Percentiles rank a stretch among this genome's conserved stretches.
phyloP scores from a whole-genome alignment of 2,113 vertebrate genomes.

The Pygoscelis adeliae region DNA sequence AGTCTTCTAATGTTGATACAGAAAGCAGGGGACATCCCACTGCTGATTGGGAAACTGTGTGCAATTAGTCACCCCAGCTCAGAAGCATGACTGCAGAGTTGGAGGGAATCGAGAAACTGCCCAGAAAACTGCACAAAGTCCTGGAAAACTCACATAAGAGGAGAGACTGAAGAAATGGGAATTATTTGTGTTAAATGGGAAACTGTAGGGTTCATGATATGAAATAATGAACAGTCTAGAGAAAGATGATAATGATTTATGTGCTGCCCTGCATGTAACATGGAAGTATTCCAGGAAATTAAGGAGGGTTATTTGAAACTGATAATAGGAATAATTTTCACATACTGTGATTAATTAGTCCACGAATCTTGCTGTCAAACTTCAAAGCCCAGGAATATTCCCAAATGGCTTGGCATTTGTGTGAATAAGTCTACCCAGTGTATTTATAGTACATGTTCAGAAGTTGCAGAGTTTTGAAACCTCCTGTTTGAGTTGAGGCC shows the following conservation, averaged over 20 bases:
- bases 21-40: not conserved
- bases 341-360: not conserved
- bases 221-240: not conserved
- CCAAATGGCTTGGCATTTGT: not conserved
- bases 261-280: not conserved
- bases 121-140: not conserved
- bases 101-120: not conserved
- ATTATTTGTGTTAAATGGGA: not conserved
- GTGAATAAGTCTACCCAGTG: not conserved
- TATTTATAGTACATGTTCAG: not conserved
- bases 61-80: not conserved
- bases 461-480: not conserved
- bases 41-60: not conserved
- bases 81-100: not conserved
- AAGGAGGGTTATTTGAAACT: conserved; percentile 13
- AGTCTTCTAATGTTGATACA: not conserved
- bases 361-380: not conserved
- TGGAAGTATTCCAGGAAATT: not conserved
- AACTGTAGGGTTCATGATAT: not conserved
- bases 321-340: conserved; percentile 8
- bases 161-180: not conserved
- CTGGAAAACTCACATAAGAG: not conserved
- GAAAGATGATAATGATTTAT: not conserved
- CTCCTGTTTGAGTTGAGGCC: not conserved
- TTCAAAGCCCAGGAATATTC: conserved; percentile 25